Evolutionary conservation across 2,888 invertebrate genomes (phyloP), one percentile per base, ranked within the genome.

Genomic region (Drosophila hamatofila): DNA sequence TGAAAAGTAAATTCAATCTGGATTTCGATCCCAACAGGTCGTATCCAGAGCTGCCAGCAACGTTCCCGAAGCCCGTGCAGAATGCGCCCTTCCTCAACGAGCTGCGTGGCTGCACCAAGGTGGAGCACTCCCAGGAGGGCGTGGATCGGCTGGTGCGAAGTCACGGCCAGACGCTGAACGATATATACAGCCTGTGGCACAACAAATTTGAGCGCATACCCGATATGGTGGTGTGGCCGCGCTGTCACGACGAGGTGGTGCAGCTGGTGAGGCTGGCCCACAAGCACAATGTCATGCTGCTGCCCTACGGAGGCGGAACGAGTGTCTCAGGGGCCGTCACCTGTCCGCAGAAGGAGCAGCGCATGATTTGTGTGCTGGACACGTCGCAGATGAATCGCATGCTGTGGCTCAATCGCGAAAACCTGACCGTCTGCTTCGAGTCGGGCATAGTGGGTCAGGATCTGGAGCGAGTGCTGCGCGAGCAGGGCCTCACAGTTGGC

Each of bases 301-400:
- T 99, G 83, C 99, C 98, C 0, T 98, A 96, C 92, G 99, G 99
- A 0, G 98, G 98, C 2, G 98, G 98, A 1, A 98, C 98, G 0
- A 97, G 97, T 46, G 98, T 98, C 0, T 97, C 98, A 0, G 97
- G 97, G 1, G 96, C 97, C 0, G 94, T 98, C 12, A 95, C 96
- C 55, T 98, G 98, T 91, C 98, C 98, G 0, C 93, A 93, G 16
- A 92, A 95, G 30, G 98, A 98, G 92, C 93, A 93, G 27, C 94
- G 97, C 56, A 96, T 97, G 81, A 98, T 99, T 73, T 94, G 98
- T 37, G 96, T 96, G 0, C 91, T 99, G 72, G 99, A 99, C 92
- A 99, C 98, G 49, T 97, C 98, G 30, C 97, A 98, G 91, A 98
- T 99, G 98, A 98, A 98, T 94, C 95, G 96, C 77, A 96, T 99